phyloP scores from a whole-genome alignment of 2,113 vertebrate species.

The Canis aureus region DNA sequence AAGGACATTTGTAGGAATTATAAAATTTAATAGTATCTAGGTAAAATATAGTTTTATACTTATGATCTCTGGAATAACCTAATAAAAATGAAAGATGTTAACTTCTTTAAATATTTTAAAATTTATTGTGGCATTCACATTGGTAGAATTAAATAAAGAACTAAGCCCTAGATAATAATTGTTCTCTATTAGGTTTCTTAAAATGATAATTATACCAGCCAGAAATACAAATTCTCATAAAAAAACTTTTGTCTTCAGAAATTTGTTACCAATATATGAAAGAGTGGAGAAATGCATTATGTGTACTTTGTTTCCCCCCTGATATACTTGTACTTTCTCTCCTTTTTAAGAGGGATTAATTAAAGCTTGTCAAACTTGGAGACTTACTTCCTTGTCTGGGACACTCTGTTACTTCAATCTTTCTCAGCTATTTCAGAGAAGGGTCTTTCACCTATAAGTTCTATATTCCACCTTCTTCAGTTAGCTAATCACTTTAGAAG shows the following conservation, averaged over 20 bases:
- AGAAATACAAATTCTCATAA: neutral
- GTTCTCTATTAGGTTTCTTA: neutral
- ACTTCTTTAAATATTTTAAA: neutral
- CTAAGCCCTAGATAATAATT: neutral
- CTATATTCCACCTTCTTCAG: neutral
- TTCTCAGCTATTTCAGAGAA: neutral
- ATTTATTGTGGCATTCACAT: neutral
- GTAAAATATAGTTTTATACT: neutral
- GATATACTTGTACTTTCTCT: neutral
- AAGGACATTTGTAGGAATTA: neutral
- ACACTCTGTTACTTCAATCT: neutral
- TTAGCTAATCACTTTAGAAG: neutral
- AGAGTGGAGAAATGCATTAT: neutral
- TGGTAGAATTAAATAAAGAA: neutral
- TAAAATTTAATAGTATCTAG: neutral
- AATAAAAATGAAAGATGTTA: neutral
- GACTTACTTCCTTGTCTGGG: accelerated
- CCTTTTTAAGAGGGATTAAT: neutral
- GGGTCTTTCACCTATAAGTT: neutral
- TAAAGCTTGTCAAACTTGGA: neutral
- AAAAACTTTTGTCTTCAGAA: neutral
- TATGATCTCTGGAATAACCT: neutral
- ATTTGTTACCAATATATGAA: neutral
- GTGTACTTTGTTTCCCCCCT: neutral
- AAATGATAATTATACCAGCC: neutral